phyloP scores from a whole-genome alignment of 2,113 vertebrate genomes.

The Vidua macroura region DNA sequence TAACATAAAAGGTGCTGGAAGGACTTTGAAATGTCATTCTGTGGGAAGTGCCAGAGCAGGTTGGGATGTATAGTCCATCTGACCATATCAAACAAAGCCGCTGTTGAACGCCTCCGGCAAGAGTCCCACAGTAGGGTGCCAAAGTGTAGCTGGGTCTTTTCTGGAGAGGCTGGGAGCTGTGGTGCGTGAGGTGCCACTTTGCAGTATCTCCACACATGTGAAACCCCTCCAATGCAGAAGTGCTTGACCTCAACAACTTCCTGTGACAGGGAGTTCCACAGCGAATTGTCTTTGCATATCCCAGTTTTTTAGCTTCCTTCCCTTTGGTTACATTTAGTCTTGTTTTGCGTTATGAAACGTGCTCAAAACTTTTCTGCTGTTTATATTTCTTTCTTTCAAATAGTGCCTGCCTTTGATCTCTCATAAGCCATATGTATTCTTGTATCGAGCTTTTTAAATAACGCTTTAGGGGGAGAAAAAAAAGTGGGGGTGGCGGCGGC shows the following conservation, averaged over 20 bases:
- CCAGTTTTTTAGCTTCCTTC: constrained; percentile 1
- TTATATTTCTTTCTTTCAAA: not conserved
- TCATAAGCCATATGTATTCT: not conserved
- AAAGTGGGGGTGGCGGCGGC: too few species aligned
- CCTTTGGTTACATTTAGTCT: not conserved
- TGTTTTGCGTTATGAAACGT: not conserved
- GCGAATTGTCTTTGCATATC: constrained; percentile 2
- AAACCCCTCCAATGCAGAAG: constrained; percentile 38
- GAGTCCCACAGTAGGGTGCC: not conserved
- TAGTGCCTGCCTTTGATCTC: not conserved
- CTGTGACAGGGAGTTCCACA: constrained; percentile 22
- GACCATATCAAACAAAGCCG: not conserved
- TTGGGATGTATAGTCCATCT: not conserved
- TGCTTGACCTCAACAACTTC: constrained; percentile 59
- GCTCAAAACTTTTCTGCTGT: not conserved
- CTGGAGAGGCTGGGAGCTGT: not conserved
- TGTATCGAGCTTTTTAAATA: not conserved
- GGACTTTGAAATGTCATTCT: not conserved
- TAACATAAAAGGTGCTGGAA: accelerated
- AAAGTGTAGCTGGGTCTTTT: not conserved
- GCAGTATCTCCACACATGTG: not conserved
- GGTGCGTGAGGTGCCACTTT: not conserved
- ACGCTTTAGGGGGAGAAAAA: accelerated
- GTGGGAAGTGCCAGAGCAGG: not conserved
- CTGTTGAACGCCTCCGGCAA: accelerated